Conservation (phyloP, 2,888 invertebrate genomes). For the Parnassius glacialis region DNA sequence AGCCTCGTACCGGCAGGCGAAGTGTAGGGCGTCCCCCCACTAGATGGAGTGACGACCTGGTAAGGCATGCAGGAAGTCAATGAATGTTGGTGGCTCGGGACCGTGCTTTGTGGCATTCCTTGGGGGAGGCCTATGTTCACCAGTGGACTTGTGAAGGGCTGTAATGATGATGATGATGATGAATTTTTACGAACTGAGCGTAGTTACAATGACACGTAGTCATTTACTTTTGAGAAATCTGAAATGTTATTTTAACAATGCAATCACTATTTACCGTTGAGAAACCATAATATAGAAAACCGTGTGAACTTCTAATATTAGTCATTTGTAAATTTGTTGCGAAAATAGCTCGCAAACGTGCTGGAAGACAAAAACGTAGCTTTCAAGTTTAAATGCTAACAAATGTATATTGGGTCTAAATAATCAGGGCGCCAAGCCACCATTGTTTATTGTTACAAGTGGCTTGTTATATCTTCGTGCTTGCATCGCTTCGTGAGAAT, state of each 20-base stretch:
- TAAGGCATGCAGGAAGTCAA: no score
- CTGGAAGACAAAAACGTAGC: slow-evolving; percentile 29
- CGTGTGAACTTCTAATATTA: slow-evolving; percentile 16
- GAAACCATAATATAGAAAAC: neutral
- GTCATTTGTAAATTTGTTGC: slow-evolving; percentile 12
- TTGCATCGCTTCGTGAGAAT: slow-evolving; percentile 43
- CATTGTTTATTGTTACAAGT: slow-evolving; percentile 59
- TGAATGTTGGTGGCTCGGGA: no score
- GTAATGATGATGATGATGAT: no score
- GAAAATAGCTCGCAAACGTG: slow-evolving; percentile 25
- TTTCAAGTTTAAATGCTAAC: slow-evolving; percentile 37
- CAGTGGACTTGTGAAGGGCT: no score
- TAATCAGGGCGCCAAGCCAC: slow-evolving; percentile 32
- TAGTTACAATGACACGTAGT: neutral
- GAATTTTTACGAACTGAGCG: no score
- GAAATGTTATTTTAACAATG: slow-evolving; percentile 2
- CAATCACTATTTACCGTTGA: slow-evolving; percentile 6
- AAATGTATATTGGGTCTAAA: slow-evolving; percentile 38
- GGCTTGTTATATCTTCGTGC: slow-evolving; percentile 39
- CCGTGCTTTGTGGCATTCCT: no score
- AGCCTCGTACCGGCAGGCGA: no score
- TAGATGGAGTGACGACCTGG: no score
- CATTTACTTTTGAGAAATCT: neutral
- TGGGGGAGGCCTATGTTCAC: no score
- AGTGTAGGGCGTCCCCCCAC: no score